Percentiles rank a stretch among this genome's conserved stretches.
These are phyloP conservation scores for Acanthiza pusilla DNA, from an alignment of 2,797 vertebrate genomes.

Conservation along the genomic window DNA sequence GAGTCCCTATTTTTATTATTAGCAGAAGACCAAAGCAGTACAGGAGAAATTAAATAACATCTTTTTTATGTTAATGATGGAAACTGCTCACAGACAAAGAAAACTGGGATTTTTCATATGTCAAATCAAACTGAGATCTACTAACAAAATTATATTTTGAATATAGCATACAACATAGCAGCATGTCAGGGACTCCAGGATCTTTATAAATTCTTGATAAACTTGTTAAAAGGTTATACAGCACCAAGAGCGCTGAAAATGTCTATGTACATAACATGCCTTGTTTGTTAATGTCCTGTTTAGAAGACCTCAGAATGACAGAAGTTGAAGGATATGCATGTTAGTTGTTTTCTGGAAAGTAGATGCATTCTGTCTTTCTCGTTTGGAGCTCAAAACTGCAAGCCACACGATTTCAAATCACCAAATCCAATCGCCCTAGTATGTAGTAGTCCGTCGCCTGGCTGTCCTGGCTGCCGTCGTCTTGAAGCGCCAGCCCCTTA, in stretches of 20 bases:
- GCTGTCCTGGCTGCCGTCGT: too few species aligned
- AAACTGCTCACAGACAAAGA: not conserved
- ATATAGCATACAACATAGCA: not conserved
- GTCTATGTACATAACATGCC: not conserved
- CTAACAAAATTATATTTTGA: not conserved
- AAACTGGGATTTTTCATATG: not conserved
- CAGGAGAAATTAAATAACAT: not conserved
- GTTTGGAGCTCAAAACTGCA: not conserved
- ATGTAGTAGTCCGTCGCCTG: too few species aligned
- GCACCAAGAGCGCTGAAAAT: not conserved
- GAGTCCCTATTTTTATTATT: not conserved
- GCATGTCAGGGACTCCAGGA: not conserved
- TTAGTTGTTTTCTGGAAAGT: not conserved
- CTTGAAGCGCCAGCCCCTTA: too few species aligned
- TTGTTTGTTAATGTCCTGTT: not conserved
- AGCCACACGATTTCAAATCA: not conserved
- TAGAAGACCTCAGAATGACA: not conserved
- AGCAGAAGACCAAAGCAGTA: not conserved
- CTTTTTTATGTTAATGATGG: not conserved
- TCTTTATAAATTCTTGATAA: not conserved
- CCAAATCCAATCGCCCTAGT: not conserved
- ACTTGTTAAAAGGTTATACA: not conserved
- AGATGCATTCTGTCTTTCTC: not conserved
- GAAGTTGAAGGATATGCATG: not conserved
- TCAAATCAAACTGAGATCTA: not conserved